phyloP scores from a whole-genome alignment of 64 coral and sea anemone genomes.

The Anthopleura sola region DNA sequence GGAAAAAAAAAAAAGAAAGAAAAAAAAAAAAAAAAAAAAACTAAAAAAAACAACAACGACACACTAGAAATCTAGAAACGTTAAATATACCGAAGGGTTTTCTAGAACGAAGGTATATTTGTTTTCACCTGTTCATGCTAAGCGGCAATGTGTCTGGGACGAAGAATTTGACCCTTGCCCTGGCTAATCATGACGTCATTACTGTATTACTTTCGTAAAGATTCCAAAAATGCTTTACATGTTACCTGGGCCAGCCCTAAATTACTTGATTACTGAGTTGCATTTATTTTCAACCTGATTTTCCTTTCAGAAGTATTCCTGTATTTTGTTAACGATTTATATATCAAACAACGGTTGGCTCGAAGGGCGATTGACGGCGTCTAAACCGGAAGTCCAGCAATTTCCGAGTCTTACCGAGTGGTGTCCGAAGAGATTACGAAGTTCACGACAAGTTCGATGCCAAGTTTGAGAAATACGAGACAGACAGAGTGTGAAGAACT shows the following conservation, averaged over 20 bases:
- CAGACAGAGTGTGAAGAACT: neutral
- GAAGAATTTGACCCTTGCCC: no score
- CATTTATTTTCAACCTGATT: neutral
- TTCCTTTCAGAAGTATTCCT: neutral
- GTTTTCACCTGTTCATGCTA: conserved; percentile 5
- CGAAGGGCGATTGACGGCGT: no score
- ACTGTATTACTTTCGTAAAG: neutral
- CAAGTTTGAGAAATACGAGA: neutral
- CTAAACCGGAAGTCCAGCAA: neutral
- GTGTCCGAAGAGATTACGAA: neutral
- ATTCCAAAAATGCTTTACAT: conserved; percentile 20
- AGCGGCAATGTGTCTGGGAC: neutral
- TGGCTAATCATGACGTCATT: neutral
- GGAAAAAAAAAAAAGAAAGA: no score
- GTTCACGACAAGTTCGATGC: neutral
- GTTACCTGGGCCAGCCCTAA: neutral
- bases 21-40: no score
- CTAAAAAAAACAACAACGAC: no score
- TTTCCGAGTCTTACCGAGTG: neutral
- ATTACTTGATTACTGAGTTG: neutral
- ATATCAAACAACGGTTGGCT: no score
- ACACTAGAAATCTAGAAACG: no score
- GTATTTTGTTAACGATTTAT: neutral
- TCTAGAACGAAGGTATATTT: neutral
- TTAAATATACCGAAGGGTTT: no score